Base-by-base conservation (phyloP, 2,888 invertebrate genomes). In the Andrena bicolor region DNA sequence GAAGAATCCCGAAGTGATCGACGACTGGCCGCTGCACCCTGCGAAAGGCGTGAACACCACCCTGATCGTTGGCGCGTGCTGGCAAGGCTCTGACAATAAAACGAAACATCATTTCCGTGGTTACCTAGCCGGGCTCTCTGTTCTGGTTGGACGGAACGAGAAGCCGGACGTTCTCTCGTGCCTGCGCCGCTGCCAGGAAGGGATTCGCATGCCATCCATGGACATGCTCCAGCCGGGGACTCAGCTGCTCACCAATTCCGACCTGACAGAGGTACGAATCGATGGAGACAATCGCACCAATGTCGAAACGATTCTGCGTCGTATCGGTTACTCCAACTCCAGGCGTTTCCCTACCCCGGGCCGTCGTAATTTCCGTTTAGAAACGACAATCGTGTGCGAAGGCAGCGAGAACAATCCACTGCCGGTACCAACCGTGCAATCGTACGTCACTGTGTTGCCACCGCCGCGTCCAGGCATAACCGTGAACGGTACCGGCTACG, bases 11-110 rank as follows among this genome's bases (percentile, higher is more conserved):
- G 99, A 99, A 94, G 98, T 99, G 65, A 98, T 99, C 92, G 99
- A 99, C 93, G 99, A 99, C 95, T 99, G 99, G 99, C 99, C 99
- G 0, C 95, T 99, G 60, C 99, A 99, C 94, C 98, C 98, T 8
- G 98, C 99, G 0, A 98, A 98, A 90, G 98, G 97, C 0, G 96
- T 98, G 86, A 98, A 98, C 93, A 99, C 99, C 8, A 98, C 98
- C 6, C 95, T 99, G 58, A 97, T 98, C 0, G 97, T 99, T 0
- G 99, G 99, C 1, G 99, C 99, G 32, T 99, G 99, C 95, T 99
- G 99, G 98, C 99, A 99, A 94, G 97, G 98, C 56, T 97, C 98
- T 0, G 98, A 98, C 90, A 97, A 97, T 93, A 97, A 97, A 92
- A 97, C 99, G 95, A 97, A 97, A 92, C 99, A 99, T 94, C 97